Evolutionary conservation across 2,888 invertebrate genomes (phyloP), one percentile per base, ranked within the genome.

Genomic region (Carcina quercana): DNA sequence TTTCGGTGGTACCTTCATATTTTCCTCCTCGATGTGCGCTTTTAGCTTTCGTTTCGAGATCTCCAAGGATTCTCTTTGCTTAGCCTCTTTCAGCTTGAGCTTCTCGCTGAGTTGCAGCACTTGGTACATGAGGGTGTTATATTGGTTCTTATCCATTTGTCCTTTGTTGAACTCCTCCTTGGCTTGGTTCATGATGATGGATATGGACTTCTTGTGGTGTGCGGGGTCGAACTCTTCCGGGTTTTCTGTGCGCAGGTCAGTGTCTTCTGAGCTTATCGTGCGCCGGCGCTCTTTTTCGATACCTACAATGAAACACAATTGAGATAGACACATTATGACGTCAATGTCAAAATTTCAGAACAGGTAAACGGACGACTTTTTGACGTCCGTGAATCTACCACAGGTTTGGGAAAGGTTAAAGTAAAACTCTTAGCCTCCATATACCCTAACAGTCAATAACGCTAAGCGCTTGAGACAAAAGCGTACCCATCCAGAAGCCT

Each of bases 131-230:
- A 94, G 74, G 6, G 89, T 88, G 47, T 91, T 90, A 60, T 92
- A 92, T 53, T 93, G 91, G 17, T 87, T 89, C 55, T 89, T 89
- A 30, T 91, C 89, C 35, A 94, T 87, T 26, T 88, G 87, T 1
- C 95, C 93, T 30, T 89, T 88, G 40, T 88, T 89, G 38, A 91
- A 87, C 50, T 92, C 89, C 50, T 92, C 91, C 37, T 94, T 93
- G 1, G 95, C 96, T 54, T 94, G 93, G 6, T 88, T 87, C 60
- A 94, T 89, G 37, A 94, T 93, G 25, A 91, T 90, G 37, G 92
- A 90, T 47, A 92, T 90, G 34, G 90, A 90, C 37, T 87, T 87
- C 43, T 90, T 87, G 42, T 87, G 84, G 35, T 86, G 86, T 47
- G 86, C 86, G 0, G 86, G 72, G 37, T 87, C 87, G 38, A 86